Evolutionary conservation across 1,140 invertebrate species (phyloP).

Genomic region (Leptonema lineaticorne): DNA sequence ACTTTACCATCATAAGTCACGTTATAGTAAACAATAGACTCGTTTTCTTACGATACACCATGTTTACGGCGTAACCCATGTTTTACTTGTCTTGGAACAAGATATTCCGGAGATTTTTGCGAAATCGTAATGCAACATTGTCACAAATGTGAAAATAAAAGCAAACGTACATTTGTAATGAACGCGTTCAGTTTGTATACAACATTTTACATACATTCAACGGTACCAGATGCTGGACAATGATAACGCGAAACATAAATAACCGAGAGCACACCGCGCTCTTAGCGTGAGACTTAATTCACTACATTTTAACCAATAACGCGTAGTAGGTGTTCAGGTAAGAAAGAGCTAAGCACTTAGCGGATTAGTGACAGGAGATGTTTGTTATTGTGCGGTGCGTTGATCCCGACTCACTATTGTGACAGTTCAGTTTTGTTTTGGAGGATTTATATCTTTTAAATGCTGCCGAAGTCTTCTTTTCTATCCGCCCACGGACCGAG

Average conservation of each 20-base stretch:
- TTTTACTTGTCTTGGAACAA: too few species aligned
- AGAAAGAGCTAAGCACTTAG: slow-evolving; percentile 31
- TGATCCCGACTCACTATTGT: slow-evolving; percentile 28
- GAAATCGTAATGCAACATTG: background rate
- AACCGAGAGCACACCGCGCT: background rate
- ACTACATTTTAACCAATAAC: background rate
- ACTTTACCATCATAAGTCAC: too few species aligned
- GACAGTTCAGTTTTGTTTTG: slow-evolving; percentile 41
- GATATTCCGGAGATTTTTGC: background rate
- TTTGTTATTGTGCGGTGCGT: slow-evolving; percentile 36
- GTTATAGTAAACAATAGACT: too few species aligned
- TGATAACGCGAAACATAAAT: slow-evolving; percentile 14
- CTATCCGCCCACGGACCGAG: slow-evolving; percentile 29
- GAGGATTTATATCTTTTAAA: slow-evolving; percentile 38
- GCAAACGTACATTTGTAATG: slow-evolving; percentile 1
- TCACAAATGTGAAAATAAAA: background rate
- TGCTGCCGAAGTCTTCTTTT: slow-evolving; percentile 28
- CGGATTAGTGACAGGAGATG: slow-evolving; percentile 38
- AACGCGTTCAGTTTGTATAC: background rate
- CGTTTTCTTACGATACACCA: background rate
- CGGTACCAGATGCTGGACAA: background rate
- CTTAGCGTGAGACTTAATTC: slow-evolving; percentile 8
- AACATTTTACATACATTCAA: background rate
- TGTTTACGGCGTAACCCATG: background rate
- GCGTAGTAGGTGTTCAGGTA: slow-evolving; percentile 15